Evolutionary conservation across 2,113 vertebrate species (phyloP).

Genomic region (Erythrocercus mccallii): DNA sequence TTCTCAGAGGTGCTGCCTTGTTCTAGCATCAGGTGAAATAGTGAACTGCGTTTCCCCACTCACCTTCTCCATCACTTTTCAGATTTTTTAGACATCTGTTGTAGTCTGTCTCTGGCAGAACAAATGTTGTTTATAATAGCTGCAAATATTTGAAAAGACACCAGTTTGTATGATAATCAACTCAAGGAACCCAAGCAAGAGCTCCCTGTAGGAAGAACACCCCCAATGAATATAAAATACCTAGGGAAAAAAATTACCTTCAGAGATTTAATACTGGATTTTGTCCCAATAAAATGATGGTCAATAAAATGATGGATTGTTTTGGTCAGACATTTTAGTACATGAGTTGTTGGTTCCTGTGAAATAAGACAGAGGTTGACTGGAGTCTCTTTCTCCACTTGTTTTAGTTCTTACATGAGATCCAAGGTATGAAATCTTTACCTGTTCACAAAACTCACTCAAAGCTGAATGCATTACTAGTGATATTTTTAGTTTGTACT

Average conservation of each 20-base stretch:
- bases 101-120: not conserved
- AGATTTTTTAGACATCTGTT: not conserved
- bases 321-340: not conserved
- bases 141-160: not conserved
- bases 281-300: not conserved
- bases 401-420: not conserved
- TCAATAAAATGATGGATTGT: too few relatives aligned
- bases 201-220: not conserved
- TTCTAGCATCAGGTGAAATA: not conserved
- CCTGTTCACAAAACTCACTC: not conserved
- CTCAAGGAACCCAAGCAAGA: not conserved
- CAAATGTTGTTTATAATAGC: not conserved
- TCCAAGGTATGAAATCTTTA: not conserved
- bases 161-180: not conserved
- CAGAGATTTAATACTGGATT: not conserved
- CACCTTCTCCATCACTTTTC: not conserved
- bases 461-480: not conserved
- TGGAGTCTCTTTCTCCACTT: not conserved
- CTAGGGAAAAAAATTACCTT: not conserved
- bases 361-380: accelerated
- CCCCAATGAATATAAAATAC: not conserved
- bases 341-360: not conserved
- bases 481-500: not conserved
- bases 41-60: not conserved
- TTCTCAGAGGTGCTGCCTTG: not conserved